Evolutionary conservation across 2,888 invertebrate genomes (phyloP).

Genomic region (Rhyacophila evoluta): DNA sequence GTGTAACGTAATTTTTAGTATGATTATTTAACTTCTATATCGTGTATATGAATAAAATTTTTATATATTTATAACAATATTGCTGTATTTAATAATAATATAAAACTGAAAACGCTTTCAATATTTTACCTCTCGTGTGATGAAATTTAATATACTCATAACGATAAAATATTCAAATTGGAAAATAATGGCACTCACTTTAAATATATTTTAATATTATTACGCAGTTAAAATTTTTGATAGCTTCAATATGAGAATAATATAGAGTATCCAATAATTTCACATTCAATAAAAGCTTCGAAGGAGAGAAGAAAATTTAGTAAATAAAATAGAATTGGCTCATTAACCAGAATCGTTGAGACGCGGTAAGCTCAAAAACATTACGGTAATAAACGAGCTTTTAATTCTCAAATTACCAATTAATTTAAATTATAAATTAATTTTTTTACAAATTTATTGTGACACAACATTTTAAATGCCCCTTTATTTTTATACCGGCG

Average conservation of each 20-base stretch:
- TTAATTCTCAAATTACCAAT: too few species aligned
- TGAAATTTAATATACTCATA: not conserved
- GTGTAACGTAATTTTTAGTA: too few species aligned
- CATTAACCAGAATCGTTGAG: not conserved
- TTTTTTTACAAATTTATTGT: too few species aligned
- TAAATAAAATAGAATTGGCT: not conserved
- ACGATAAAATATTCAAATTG: not conserved
- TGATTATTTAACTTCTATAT: too few species aligned
- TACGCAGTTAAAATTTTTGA: not conserved
- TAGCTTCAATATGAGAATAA: not conserved
- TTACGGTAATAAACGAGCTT: not conserved
- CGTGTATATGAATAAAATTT: too few species aligned
- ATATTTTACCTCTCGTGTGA: not conserved
- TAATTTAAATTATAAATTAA: too few species aligned
- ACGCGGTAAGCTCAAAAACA: not conserved
- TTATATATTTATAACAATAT: too few species aligned
- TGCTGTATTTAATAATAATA: too few species aligned
- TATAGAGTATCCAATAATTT: not conserved
- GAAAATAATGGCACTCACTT: not conserved
- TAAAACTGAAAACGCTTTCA: too few species aligned
- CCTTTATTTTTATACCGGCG: too few species aligned
- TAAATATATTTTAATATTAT: not conserved
- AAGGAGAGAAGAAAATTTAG: not conserved
- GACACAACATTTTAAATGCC: too few species aligned
- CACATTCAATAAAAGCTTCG: not conserved